Conservation (phyloP, 2,888 invertebrate species). For the Lamproptera curius region DNA sequence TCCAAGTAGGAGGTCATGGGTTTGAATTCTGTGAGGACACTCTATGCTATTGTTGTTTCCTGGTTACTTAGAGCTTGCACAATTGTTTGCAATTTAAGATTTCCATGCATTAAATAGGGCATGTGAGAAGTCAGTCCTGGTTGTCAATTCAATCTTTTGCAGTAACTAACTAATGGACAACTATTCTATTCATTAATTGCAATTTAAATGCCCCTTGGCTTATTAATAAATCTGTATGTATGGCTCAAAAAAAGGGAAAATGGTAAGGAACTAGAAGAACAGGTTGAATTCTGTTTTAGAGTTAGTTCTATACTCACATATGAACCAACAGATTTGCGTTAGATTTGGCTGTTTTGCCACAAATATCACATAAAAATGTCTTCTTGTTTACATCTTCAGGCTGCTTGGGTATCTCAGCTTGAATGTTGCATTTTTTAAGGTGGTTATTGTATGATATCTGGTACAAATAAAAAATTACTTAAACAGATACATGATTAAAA, state of each 20-base stretch:
- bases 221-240: too few species aligned
- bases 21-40: too few species aligned
- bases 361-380: constrained; percentile 62
- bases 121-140: too few species aligned
- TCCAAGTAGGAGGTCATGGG: too few species aligned
- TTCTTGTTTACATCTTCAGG: constrained; percentile 29
- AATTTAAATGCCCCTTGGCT: too few species aligned
- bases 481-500: constrained; percentile 5
- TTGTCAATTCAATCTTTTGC: too few species aligned
- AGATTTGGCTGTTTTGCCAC: constrained; percentile 60
- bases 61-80: too few species aligned
- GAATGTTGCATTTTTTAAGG: constrained; percentile 37
- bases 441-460: constrained; percentile 54
- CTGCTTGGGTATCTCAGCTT: constrained; percentile 14
- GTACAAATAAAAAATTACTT: constrained; percentile 11
- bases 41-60: too few species aligned
- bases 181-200: too few species aligned
- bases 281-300: not conserved
- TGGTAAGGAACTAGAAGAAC: constrained; percentile 12
- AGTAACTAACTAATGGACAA: too few species aligned
- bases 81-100: too few species aligned
- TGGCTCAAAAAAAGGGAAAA: not conserved
- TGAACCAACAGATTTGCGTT: constrained; percentile 60
- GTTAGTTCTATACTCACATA: constrained; percentile 48
- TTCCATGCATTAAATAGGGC: too few species aligned